Conservation (phyloP, 2,888 invertebrate genomes). For the Sepiola atlantica region DNA sequence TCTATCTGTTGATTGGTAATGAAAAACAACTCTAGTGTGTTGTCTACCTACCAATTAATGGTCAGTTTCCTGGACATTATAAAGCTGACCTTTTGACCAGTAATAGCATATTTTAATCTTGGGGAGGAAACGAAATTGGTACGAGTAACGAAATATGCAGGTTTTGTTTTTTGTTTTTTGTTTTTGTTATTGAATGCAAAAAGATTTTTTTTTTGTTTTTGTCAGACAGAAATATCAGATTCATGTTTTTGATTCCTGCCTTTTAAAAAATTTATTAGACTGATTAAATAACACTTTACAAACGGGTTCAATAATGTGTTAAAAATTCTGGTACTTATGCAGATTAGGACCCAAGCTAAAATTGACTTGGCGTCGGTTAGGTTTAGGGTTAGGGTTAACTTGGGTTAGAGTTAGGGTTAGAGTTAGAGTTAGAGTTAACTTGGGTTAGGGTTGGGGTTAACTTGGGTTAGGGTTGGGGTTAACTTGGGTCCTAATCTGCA, state of each 20-base stretch:
- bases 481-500: too few species aligned
- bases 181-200: not conserved
- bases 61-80: constrained; percentile 20
- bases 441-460: too few species aligned
- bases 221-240: not conserved
- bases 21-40: not conserved
- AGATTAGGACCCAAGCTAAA: too few species aligned
- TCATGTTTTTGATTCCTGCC: not conserved
- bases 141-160: not conserved
- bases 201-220: not conserved
- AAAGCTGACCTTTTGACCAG: not conserved
- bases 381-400: too few species aligned
- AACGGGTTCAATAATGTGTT: too few species aligned
- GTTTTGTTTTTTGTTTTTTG: not conserved
- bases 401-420: too few species aligned
- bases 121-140: not conserved
- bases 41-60: not conserved
- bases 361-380: too few species aligned
- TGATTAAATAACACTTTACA: too few species aligned
- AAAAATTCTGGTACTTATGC: too few species aligned
- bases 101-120: not conserved
- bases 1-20: not conserved
- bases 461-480: too few species aligned
- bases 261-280: not conserved
- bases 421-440: too few species aligned